These are phyloP conservation scores for Nebria salina DNA, from an alignment of 2,888 invertebrate species.

Conservation along the genomic window DNA sequence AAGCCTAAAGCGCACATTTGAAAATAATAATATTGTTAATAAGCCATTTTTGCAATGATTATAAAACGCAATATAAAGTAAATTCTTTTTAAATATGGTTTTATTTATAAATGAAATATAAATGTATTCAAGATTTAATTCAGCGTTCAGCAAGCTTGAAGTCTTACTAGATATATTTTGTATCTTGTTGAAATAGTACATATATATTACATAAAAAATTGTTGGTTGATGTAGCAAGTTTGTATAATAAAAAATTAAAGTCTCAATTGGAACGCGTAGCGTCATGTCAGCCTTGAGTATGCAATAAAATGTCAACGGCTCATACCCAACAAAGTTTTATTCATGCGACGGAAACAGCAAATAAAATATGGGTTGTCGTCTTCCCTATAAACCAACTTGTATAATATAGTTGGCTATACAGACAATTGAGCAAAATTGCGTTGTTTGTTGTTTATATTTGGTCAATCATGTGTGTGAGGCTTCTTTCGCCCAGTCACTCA, in stretches of 20 bases:
- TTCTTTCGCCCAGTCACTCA: conserved; percentile 33
- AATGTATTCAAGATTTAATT: background rate
- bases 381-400: background rate
- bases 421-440: conserved; percentile 37
- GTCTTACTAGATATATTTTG: background rate
- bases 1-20: too few relatives aligned
- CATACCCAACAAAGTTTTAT: conserved; percentile 40
- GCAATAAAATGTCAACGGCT: conserved; percentile 41
- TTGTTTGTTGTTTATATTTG: conserved; percentile 46
- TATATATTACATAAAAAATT: background rate
- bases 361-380: conserved; percentile 32
- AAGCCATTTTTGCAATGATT: too few relatives aligned
- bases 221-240: conserved; percentile 10
- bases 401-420: background rate
- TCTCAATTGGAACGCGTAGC: conserved; percentile 33
- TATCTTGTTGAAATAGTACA: conserved; percentile 3
- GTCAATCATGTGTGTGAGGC: conserved; percentile 43
- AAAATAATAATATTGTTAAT: too few relatives aligned
- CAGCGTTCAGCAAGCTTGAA: background rate
- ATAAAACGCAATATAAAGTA: too few relatives aligned
- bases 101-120: too few relatives aligned
- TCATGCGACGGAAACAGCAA: conserved; percentile 29
- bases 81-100: too few relatives aligned
- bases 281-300: conserved; percentile 25
- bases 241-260: conserved; percentile 41